phyloP scores from a whole-genome alignment of 1,140 invertebrate species.

The Trigoniulus corallinus region DNA sequence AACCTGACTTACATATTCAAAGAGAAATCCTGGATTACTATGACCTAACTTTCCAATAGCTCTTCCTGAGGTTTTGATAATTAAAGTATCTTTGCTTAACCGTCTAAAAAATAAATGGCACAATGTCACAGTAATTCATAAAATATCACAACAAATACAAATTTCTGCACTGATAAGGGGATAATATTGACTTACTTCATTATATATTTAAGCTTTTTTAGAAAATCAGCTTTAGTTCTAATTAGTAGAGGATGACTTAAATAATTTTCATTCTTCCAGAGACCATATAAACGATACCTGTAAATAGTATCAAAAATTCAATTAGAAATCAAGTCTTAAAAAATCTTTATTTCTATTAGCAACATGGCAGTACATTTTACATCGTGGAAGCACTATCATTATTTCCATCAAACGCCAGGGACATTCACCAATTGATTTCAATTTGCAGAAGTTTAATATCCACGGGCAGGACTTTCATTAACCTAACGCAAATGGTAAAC shows the following conservation, averaged over 20 bases:
- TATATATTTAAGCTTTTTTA: constrained; percentile 85
- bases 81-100: constrained; percentile 95
- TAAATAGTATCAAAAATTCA: constrained; percentile 9
- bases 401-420: no score
- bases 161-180: neutral
- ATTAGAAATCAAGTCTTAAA: neutral
- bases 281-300: constrained; percentile 74
- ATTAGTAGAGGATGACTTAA: constrained; percentile 63
- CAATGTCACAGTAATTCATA: neutral
- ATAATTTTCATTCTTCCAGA: constrained; percentile 86
- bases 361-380: neutral
- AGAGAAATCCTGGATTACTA: constrained; percentile 82
- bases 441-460: no score
- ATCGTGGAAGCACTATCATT: neutral
- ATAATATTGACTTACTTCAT: constrained; percentile 82
- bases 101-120: constrained; percentile 34
- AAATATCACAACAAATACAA: constrained; percentile 8
- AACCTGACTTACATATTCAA: constrained; percentile 66
- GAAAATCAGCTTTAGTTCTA: constrained; percentile 58
- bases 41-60: constrained; percentile 93
- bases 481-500: no score
- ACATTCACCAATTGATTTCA: no score
- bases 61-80: constrained; percentile 89
- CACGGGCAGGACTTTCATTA: no score
- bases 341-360: no score